A percentile compares a stretch with the other conserved stretches of the same genome.
Conservation (phyloP, 1,140 invertebrate genomes). For the Hycleus cichorii region DNA sequence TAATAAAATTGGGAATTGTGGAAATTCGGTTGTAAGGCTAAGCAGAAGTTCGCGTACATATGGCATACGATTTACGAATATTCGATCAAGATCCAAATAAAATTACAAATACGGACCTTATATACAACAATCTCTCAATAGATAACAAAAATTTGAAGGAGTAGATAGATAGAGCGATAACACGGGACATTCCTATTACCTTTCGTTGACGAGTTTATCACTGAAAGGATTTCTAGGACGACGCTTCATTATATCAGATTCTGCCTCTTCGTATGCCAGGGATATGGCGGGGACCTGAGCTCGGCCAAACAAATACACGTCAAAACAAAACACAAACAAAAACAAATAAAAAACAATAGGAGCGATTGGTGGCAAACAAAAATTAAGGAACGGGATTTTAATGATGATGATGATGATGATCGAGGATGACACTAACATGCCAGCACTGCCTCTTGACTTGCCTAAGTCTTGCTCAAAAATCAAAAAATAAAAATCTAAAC, state of each 20-base stretch:
- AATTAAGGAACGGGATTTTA: background rate
- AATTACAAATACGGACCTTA: too few species aligned
- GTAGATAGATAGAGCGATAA: conserved; percentile 6
- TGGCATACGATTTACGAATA: conserved; percentile 13
- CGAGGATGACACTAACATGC: conserved; percentile 25
- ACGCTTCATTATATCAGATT: conserved; percentile 99
- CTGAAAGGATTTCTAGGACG: conserved; percentile 92
- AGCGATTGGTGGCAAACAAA: conserved; percentile 7
- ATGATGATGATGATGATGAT: background rate
- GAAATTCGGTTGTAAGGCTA: conserved; percentile 11
- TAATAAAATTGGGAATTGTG: background rate
- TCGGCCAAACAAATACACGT: conserved; percentile 42
- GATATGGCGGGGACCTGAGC: conserved; percentile 97
- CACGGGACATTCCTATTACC: conserved; percentile 53
- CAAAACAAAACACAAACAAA: conserved; percentile 28
- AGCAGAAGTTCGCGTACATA: conserved; percentile 25
- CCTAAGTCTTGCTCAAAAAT: conserved; percentile 7
- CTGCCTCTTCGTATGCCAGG: conserved; percentile 98
- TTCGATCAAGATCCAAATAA: too few species aligned
- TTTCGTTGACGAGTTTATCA: conserved; percentile 98
- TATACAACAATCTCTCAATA: background rate
- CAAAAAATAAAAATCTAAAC: background rate
- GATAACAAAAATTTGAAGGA: conserved; percentile 9
- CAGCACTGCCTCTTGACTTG: conserved; percentile 31
- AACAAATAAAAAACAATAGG: background rate